Base-by-base conservation (phyloP, 2,888 invertebrate genomes). In the Drosophila histrio region DNA sequence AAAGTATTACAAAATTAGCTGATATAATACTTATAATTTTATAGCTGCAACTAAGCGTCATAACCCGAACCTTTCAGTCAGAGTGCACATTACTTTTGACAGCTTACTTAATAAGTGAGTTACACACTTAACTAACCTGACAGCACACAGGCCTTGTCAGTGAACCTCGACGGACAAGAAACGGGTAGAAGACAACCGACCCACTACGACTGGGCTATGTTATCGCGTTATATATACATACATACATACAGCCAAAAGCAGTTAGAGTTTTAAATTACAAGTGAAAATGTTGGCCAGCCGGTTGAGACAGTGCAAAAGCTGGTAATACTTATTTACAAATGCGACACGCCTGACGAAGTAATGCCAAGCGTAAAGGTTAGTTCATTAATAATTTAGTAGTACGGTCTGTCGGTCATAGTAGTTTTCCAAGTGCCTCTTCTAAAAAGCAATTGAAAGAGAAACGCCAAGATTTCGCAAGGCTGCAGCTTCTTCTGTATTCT, bases 121-220 rank as follows among this genome's bases (percentile, higher is more conserved):
- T 21, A 66, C 26, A 41, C 7, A 24, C 38, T 65, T 72, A 15
- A 53, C 26, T 36, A 57, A 61, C n/a, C 28, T 32, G 19, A 28
- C 8, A 50, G 11, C 39, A 36, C 38, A 11, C 38, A 39, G 56
- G 13, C 64, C 34, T 71, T 43, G 53, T 28, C 43, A 77, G 32
- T 53, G 46, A 75, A 60, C 59, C 60, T 66, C 39, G 58, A 50
- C 57, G 47, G 46, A 19, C 24, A 32, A 17, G 13, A 47, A 56
- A 44, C n/a, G 34, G 30, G 32, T 56, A 75, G 60, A 78, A 65
- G 58, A 59, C 22, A 36, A 41, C 32, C 53, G 46, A 47, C 38
- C n/a, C 19, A 57, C 19, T n/a, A 21, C 24, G 38, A 26, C 34
- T 49, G 22, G 24, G 39, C 53, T 61, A 76, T 52, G 2, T 52